Conservation (phyloP, 2,113 vertebrate genomes). For the Tapirus terrestris region DNA sequence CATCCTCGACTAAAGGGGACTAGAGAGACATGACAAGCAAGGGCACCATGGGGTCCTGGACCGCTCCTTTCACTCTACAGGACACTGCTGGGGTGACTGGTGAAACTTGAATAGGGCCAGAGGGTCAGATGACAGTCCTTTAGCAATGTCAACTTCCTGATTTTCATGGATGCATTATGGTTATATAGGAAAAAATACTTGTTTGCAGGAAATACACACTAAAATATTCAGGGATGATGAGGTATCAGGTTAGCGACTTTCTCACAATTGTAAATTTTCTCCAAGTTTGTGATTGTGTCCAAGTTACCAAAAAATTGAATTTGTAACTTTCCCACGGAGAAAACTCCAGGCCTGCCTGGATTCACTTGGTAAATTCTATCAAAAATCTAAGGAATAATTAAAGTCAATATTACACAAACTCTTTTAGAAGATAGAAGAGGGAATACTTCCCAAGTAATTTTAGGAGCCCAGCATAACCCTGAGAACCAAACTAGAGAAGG, state of each 20-base stretch:
- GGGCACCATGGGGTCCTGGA: too few species aligned
- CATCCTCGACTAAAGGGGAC: too few species aligned
- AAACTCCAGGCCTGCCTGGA: not conserved
- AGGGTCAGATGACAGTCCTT: not conserved
- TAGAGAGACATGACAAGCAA: too few species aligned
- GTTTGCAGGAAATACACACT: not conserved
- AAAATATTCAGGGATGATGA: not conserved
- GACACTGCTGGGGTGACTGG: not conserved
- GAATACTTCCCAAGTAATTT: not conserved
- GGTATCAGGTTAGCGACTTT: too few species aligned
- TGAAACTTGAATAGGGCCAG: not conserved
- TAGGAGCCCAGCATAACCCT: not conserved
- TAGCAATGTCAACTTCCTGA: not conserved
- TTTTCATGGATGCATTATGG: not conserved
- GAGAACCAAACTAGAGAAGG: too few species aligned
- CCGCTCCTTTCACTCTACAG: not conserved
- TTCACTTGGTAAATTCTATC: not conserved
- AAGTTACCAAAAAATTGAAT: too few species aligned
- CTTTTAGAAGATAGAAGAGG: not conserved
- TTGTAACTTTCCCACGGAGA: not conserved
- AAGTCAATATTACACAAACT: not conserved
- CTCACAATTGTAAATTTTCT: too few species aligned
- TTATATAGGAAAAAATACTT: not conserved
- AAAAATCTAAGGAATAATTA: not conserved
- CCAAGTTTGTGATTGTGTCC: too few species aligned